Base-by-base conservation (phyloP, 2,888 invertebrate species). In the Gibbula magus region DNA sequence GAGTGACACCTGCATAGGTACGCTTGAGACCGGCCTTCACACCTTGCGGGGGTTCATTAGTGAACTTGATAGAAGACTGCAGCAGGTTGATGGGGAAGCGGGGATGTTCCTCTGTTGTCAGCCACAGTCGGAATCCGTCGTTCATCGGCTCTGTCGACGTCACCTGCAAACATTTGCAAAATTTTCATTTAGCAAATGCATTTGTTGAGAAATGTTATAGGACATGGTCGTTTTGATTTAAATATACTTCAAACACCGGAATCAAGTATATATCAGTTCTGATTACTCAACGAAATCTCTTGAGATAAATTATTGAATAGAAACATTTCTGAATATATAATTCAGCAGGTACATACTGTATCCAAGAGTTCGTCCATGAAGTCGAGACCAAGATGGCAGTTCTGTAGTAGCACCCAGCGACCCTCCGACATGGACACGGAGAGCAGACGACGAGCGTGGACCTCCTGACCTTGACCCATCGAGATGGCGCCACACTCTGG, bases 381-480 rank as follows among this genome's bases (percentile, higher is more conserved):
- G 3, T 97, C 96, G 29, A 99, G 94, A 1, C 98, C 98, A n/a
- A 99, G 94, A 93, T 99, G 99, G 88, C 98, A 97, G 92, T 99
- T 99, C 94, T 99, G 98, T 8, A 99, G 94, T 13, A 99, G 94
- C 0, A 98, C 97, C 98, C 98, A 99, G 18, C 97, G 96, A 0
- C 99, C 98, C 84, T 93, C 92, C 2, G 91, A 85, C 96, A 96
- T 96, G 0, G 96, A 96, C 84, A 96, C 95, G 61, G 95, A 94
- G 88, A 97, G 96, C 94, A 97, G 95, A 90, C 96, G 95, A 35
- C 97, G 94, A 0, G 97, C 97, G 82, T 96, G 96, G 89, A 96
- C 93, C 91, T 96, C 99, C 94, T 99, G 98, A 0, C 98, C 99
- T 94, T 99, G 99, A 2, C 99, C 99, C 98, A 99, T 98, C 7